Percentiles rank a stretch among this genome's conserved stretches.
These are phyloP conservation scores for Romanogobio albipinnatus DNA, from an alignment of 2,113 vertebrate species.

Conservation along the genomic window DNA sequence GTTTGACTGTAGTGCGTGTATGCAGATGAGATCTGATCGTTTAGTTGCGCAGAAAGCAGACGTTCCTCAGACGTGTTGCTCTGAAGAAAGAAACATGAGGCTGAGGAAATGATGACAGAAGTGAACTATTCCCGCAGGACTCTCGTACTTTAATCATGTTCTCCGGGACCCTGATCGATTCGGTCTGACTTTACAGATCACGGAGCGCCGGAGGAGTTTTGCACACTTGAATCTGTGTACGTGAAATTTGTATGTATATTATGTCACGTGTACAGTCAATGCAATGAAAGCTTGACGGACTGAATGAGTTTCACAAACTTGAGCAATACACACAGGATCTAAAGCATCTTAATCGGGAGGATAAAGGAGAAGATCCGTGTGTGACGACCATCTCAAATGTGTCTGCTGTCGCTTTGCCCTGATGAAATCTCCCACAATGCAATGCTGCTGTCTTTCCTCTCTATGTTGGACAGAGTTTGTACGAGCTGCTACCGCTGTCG, in stretches of 20 bases:
- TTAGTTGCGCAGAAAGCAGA: too few species aligned
- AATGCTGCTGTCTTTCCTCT: background rate
- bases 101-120: background rate
- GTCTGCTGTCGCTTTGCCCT: constrained; percentile 5
- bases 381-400: constrained; percentile 12
- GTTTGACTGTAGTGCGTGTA: background rate
- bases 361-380: background rate
- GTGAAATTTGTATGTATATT: constrained; percentile 54
- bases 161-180: background rate
- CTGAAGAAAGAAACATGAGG: background rate
- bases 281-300: background rate
- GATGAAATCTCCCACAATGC: constrained; percentile 23
- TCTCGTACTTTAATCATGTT: background rate
- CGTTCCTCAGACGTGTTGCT: background rate
- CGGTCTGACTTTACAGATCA: background rate
- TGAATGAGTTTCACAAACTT: background rate
- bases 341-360: background rate
- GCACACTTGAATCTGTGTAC: constrained; percentile 36
- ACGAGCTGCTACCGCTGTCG: constrained; percentile 14
- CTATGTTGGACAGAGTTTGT: constrained; percentile 11
- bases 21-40: background rate
- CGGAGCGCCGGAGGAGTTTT: background rate
- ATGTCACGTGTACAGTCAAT: constrained; percentile 54
- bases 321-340: constrained; percentile 2
- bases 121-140: background rate